Evolutionary conservation across 2,888 invertebrate species (phyloP).

Genomic region (Monoplex corrugatus): DNA sequence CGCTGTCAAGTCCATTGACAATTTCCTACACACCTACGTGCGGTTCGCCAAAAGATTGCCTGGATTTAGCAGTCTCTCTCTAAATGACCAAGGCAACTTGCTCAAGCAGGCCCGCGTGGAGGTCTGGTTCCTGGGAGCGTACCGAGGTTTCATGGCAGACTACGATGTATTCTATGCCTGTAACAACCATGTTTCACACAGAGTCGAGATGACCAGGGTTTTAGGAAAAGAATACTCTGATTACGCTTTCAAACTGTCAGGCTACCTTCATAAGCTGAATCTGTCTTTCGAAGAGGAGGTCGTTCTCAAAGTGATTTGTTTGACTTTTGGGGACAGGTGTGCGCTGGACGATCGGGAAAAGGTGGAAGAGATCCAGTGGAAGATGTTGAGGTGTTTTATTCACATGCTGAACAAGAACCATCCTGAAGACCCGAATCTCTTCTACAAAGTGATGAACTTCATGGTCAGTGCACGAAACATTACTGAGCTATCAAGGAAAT

Average conservation of each 20-base stretch:
- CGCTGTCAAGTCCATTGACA: slow-evolving; percentile 42
- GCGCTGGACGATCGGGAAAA: neutral
- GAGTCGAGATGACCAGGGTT: slow-evolving; percentile 24
- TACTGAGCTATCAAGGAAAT: slow-evolving; percentile 34
- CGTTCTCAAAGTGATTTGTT: slow-evolving; percentile 43
- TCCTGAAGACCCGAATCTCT: neutral
- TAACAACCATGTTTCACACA: neutral
- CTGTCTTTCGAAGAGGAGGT: slow-evolving; percentile 35
- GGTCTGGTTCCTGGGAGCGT: slow-evolving; percentile 52
- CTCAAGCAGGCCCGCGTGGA: slow-evolving; percentile 52
- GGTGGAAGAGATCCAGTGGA: slow-evolving; percentile 49
- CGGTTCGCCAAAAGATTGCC: slow-evolving; percentile 44
- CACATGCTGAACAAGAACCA: slow-evolving; percentile 39
- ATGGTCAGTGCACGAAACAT: slow-evolving; percentile 11
- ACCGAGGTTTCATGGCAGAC: slow-evolving; percentile 40
- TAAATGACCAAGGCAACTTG: slow-evolving; percentile 47
- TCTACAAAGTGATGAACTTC: slow-evolving; percentile 39
- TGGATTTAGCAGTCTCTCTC: slow-evolving; percentile 39
- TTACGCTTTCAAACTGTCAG: slow-evolving; percentile 21
- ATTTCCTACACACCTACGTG: slow-evolving; percentile 45
- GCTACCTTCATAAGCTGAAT: slow-evolving; percentile 12
- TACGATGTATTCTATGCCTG: slow-evolving; percentile 39
- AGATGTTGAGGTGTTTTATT: slow-evolving; percentile 42
- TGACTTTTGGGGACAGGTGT: slow-evolving; percentile 44
- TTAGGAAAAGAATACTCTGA: slow-evolving; percentile 38